Percentiles rank a stretch among this genome's conserved stretches.
phyloP scores from a whole-genome alignment of 2,888 invertebrate genomes.

The Eupithecia subumbrata region DNA sequence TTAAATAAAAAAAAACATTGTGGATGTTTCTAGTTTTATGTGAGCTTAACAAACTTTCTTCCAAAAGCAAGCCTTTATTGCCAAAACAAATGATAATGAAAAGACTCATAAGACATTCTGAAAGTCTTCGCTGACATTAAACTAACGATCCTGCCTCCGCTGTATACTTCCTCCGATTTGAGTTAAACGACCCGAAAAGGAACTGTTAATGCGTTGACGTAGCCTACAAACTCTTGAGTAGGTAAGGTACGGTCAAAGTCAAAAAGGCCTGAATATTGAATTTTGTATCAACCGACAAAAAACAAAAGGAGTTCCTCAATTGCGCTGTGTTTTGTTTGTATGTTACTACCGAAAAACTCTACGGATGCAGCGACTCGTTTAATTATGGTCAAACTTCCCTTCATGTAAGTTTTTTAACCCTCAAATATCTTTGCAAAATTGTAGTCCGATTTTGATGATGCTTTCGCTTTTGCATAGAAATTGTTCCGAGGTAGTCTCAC shows the following conservation, averaged over 20 bases:
- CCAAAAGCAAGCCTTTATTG: constrained; percentile 5
- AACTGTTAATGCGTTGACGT: constrained; percentile 33
- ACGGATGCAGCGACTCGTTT: no score
- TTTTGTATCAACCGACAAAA: no score
- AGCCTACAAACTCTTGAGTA: constrained; percentile 1
- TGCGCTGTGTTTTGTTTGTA: no score
- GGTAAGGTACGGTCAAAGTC: background rate
- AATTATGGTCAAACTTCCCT: no score
- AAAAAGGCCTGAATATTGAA: background rate
- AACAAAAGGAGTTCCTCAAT: no score
- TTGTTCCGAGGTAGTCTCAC: no score
- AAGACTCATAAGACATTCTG: constrained; percentile 30
- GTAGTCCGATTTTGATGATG: no score
- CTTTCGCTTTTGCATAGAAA: no score
- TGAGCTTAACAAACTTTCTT: background rate
- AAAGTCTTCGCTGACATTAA: constrained; percentile 30
- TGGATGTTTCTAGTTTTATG: background rate
- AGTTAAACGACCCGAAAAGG: constrained; percentile 39
- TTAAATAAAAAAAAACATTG: no score
- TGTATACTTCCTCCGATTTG: constrained; percentile 41
- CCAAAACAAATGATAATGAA: constrained; percentile 38
- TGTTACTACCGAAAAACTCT: no score
- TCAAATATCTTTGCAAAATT: no score
- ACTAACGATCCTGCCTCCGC: constrained; percentile 30
- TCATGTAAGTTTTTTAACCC: no score